phyloP scores from a whole-genome alignment of 2,888 invertebrate genomes.

The Acronicta alni region DNA sequence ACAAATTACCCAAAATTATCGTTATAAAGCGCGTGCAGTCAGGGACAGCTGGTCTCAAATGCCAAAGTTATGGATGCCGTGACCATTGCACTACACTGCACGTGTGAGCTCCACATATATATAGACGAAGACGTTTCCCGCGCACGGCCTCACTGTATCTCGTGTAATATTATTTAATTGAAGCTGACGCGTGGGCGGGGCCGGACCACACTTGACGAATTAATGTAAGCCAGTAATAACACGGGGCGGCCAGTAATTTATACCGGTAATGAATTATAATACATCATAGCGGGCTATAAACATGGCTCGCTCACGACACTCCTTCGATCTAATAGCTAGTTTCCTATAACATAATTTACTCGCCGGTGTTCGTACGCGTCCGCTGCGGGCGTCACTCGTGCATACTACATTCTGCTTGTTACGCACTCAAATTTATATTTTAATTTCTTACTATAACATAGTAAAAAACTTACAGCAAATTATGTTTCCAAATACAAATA shows the following conservation, averaged over 20 bases:
- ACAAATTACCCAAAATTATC: no score
- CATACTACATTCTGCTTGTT: neutral
- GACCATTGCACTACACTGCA: no score
- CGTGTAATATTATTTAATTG: slow-evolving; percentile 59
- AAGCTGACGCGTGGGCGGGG: slow-evolving; percentile 56
- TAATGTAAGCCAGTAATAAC: slow-evolving; percentile 70
- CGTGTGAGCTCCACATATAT: no score
- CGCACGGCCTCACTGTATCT: slow-evolving; percentile 17
- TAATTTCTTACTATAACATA: neutral
- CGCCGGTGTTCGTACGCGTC: neutral
- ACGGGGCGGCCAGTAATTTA: slow-evolving; percentile 60
- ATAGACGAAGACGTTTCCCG: neutral
- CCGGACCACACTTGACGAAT: slow-evolving; percentile 76
- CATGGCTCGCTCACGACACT: slow-evolving; percentile 41
- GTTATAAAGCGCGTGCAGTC: no score
- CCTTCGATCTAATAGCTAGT: slow-evolving; percentile 35
- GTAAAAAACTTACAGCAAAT: no score
- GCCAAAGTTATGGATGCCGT: no score
- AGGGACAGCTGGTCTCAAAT: no score
- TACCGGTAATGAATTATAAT: slow-evolving; percentile 67
- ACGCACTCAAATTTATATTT: neutral
- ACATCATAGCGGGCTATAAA: slow-evolving; percentile 58
- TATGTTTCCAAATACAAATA: no score
- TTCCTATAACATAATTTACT: slow-evolving; percentile 30
- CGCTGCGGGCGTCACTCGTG: neutral